Base-by-base conservation (phyloP, 1,140 invertebrate species). In the Aphidius gifuensis region DNA sequence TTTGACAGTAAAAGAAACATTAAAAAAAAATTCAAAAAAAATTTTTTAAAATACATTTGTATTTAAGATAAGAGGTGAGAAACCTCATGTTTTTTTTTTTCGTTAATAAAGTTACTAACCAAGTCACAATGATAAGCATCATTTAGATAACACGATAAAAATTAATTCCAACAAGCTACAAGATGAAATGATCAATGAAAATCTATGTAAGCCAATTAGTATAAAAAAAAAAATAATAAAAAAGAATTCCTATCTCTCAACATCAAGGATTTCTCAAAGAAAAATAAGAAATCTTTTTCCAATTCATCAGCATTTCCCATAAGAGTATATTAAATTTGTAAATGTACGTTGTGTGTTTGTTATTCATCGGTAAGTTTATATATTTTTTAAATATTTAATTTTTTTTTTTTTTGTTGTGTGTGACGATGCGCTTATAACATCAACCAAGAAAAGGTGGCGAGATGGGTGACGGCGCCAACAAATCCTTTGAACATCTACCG, bases 401-500 rank as follows among this genome's bases (percentile, higher is more conserved):
- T 32, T 32, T 40, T 11, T 11, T 11, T 39, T n/a, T 40, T 16
- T 11, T 16, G 39, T 6, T 16, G 9, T 39, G 40, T 55, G 53
- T 55, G 53, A 55, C 53, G 53, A 5, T 55, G 53, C 53, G 53
- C 40, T 55, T 55, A 55, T 55, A 40, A 42, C 43, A 44, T 21
- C 42, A 42, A 21, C 9, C 5, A 23, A 59, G 54, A 67, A 67
- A 64, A 66, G 62, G 65, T 66, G 65, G 65, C 62, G 62, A 66
- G 65, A 59, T 51, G 59, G 44, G 53, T 55, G 58, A 71, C 77
- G 80, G 80, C 80, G 80, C 80, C 80, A 81, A 72, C 68, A 61
- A 71, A 71, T 78, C 72, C 80, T 81, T 81, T 81, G 80, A 81
- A 71, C 76, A 70, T 74, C 48, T 49, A 72, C 78, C 78, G 78